Conservation (phyloP, 2,113 vertebrate species). For the Lamprotornis superbus region DNA sequence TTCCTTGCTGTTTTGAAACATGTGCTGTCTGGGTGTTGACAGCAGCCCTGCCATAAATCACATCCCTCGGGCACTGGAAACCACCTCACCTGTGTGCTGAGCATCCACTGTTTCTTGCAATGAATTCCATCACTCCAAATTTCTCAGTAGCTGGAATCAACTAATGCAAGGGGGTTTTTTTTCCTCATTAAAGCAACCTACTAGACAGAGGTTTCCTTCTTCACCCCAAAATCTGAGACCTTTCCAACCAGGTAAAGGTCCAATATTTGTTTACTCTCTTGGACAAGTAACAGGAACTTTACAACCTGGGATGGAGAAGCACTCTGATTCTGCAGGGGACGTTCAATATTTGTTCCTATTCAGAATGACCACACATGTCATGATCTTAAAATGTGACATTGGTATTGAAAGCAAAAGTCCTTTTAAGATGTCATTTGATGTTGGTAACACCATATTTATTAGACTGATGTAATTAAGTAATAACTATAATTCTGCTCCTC, state of each 20-base stretch:
- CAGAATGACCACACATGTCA: background rate
- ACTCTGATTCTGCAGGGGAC: background rate
- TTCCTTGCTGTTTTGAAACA: constrained; percentile 39
- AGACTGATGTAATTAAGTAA: background rate
- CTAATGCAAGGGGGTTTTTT: background rate
- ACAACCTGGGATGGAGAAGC: background rate
- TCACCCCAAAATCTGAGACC: background rate
- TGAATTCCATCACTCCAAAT: background rate
- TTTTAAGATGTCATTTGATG: background rate
- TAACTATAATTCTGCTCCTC: background rate
- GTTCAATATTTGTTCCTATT: background rate
- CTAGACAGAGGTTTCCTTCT: constrained; percentile 40
- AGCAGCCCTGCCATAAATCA: constrained; percentile 18
- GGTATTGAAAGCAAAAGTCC: background rate
- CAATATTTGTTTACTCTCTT: constrained; percentile 20
- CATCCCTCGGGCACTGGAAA: background rate
- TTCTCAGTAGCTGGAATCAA: constrained; percentile 19
- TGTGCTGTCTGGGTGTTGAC: background rate
- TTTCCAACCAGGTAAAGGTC: constrained; percentile 32
- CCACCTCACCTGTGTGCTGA: background rate
- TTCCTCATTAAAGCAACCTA: background rate
- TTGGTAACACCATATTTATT: background rate
- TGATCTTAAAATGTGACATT: background rate
- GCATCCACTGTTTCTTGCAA: background rate
- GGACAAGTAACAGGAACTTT: constrained; percentile 14